These are phyloP conservation scores for Oplegnathus fasciatus DNA, from an alignment of 2,113 vertebrate genomes.

Conservation along the genomic window DNA sequence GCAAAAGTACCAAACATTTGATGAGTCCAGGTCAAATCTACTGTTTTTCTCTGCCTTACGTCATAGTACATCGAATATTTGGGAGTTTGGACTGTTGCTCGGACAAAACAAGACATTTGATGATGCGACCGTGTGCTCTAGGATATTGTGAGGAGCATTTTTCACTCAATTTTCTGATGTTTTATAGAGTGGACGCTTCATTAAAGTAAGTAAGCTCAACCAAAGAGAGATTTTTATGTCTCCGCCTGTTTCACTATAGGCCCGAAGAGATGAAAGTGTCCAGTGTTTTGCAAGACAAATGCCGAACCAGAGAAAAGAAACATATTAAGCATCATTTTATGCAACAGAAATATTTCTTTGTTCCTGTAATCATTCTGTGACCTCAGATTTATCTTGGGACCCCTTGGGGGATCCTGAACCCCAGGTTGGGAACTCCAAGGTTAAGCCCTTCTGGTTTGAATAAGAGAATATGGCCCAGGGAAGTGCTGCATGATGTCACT, in stretches of 20 bases:
- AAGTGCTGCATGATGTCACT: conserved; percentile 70
- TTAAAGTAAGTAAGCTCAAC: too few species aligned
- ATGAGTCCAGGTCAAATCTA: neutral
- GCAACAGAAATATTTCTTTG: neutral
- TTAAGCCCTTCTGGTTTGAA: conserved; percentile 50
- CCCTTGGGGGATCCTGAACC: neutral
- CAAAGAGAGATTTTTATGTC: neutral
- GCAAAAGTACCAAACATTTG: neutral
- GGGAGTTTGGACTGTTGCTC: neutral
- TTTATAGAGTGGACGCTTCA: neutral
- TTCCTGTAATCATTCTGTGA: neutral
- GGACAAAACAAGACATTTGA: neutral
- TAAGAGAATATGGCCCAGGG: conserved; percentile 48
- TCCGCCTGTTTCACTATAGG: neutral
- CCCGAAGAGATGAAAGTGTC: neutral
- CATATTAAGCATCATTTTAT: neutral
- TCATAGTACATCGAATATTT: neutral
- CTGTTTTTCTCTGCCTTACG: neutral
- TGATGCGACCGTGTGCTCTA: neutral
- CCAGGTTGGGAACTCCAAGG: conserved; percentile 5
- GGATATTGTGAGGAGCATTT: neutral
- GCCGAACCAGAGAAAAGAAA: too few species aligned
- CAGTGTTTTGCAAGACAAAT: too few species aligned
- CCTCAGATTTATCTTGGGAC: neutral
- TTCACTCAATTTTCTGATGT: neutral